A percentile compares a stretch with the other conserved stretches of the same genome.
Conservation (phyloP, 2,797 vertebrate genomes). For the Pangasius mekongensis region DNA sequence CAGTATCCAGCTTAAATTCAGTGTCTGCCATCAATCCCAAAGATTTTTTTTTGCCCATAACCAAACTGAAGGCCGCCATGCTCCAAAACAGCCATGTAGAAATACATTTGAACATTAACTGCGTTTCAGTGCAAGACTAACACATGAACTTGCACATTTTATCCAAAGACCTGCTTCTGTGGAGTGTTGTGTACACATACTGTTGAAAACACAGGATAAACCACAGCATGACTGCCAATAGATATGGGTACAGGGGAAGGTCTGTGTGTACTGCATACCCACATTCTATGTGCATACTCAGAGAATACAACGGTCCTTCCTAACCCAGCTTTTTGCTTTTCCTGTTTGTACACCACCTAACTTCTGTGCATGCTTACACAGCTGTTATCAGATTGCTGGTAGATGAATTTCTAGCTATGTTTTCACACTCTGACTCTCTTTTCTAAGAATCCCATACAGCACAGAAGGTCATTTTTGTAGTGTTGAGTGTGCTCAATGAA, state of each 20-base stretch:
- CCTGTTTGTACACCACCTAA: constrained; percentile 51
- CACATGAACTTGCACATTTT: background rate
- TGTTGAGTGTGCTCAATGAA: background rate
- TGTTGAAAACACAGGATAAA: background rate
- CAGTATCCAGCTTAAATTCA: background rate
- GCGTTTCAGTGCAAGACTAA: background rate
- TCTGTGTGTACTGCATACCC: background rate
- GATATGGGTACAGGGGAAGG: background rate
- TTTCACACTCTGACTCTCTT: background rate
- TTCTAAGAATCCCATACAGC: constrained; percentile 13
- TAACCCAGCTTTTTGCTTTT: constrained; percentile 48
- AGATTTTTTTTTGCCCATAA: background rate
- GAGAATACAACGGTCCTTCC: constrained; percentile 40
- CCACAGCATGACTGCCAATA: background rate
- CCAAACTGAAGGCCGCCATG: background rate
- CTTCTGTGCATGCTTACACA: constrained; percentile 35
- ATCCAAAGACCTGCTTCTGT: constrained; percentile 12
- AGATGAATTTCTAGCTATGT: constrained; percentile 18
- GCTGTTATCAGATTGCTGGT: constrained; percentile 42
- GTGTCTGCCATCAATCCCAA: background rate
- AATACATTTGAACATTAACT: background rate
- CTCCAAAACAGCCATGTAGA: background rate
- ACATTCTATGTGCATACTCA: background rate
- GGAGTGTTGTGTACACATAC: background rate
- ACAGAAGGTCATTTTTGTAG: background rate